Conservation (phyloP, 2,888 invertebrate genomes). For the Lochmaea capreae region DNA sequence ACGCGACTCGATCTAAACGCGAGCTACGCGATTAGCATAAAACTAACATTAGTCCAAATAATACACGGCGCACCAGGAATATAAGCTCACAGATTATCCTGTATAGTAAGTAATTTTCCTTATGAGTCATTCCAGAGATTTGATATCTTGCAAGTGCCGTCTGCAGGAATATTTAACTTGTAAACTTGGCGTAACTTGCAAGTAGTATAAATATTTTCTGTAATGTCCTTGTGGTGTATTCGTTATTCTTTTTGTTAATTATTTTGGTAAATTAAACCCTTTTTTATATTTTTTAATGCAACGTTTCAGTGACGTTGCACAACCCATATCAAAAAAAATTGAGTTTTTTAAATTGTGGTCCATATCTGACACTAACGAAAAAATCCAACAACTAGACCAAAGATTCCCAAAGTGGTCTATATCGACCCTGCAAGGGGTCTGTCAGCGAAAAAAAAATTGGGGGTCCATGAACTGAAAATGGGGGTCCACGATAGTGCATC, state of each 20-base stretch:
- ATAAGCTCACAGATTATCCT: conserved; percentile 12
- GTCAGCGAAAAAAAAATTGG: no score
- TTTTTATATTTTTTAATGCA: no score
- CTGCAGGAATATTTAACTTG: neutral
- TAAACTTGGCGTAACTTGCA: neutral
- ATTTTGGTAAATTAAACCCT: neutral
- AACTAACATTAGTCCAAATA: conserved; percentile 57
- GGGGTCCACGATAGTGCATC: no score
- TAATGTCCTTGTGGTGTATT: neutral
- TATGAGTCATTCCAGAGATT: conserved; percentile 15
- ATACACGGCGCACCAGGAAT: conserved; percentile 16
- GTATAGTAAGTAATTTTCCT: conserved; percentile 13
- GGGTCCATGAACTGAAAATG: no score
- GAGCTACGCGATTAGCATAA: conserved; percentile 58
- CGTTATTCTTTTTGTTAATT: neutral
- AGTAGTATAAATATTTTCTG: no score
- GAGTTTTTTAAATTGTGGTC: no score
- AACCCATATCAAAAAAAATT: no score
- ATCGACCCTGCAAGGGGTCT: no score
- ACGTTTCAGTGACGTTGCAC: no score
- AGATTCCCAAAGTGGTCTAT: no score
- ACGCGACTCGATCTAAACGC: conserved; percentile 54
- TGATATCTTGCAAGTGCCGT: neutral
- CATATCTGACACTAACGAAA: no score
- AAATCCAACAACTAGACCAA: no score